Evolutionary conservation across 2,113 vertebrate species (phyloP), one percentile per base, ranked within the genome.

Genomic region (Cervus canadensis): DNA sequence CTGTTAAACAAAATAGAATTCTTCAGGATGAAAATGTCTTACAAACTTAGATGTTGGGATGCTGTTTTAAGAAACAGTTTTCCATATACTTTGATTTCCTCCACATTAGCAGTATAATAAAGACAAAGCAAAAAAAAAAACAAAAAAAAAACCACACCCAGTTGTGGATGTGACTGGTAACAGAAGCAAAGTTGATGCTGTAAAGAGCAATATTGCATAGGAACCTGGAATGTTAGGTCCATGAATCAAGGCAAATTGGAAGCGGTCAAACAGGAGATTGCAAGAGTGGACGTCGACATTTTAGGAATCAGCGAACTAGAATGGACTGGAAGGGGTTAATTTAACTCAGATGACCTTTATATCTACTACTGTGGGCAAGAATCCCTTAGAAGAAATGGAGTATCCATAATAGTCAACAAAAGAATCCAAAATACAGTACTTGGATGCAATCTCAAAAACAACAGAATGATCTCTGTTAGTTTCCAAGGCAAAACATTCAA

Each of bases 1-100:
- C 9, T 40, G 14, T 89, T 57, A 50, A 88, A 26, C 23, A 84
- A 95, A 71, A 78, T 17, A 52, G 7, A 85, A 95, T 33, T 94
- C 62, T 94, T 5, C 7, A 64, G 64, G 21, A 74, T 89, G 33
- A 71, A 96, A 95, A 64, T 23, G 26, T 9, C 33, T 92, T 76
- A 67, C 5, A 92, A 83, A 50, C 30, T 36, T 7, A 16, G 12
- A 21, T 43, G 6, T 45, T 54, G 7, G 23, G 25, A n/a, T 17
- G 6, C 23, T 81, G 30, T 78, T 88, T 90, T 67, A 23, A 60
- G 50, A 92, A 95, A 84, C 2, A 0, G n/a, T 26, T 95, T 87
- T 59, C 50, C 33, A n/a, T 45, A 4, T 91, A 28, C 17, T 8
- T 9, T 76, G 30, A 74, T 28, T 88, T 52, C 43, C 1, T n/a